A percentile compares a stretch with the other conserved stretches of the same genome.
Conservation (phyloP, 2,888 invertebrate species). For the Drosophila mayaguana region DNA sequence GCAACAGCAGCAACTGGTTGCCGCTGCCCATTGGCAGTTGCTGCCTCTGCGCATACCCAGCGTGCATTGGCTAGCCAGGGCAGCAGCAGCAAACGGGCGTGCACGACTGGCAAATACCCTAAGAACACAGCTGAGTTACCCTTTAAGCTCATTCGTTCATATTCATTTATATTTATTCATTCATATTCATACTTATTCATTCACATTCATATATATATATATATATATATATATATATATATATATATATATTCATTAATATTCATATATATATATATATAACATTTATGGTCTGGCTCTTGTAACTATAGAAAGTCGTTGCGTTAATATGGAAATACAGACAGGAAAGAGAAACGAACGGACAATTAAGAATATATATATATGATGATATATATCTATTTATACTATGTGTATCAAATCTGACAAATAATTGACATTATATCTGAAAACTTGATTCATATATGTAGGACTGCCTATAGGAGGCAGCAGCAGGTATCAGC, state of each 20-base stretch:
- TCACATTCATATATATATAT: background rate
- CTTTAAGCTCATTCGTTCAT: background rate
- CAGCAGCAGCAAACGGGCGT: background rate
- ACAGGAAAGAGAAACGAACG: too few species aligned
- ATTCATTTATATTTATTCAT: background rate
- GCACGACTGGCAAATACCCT: too few species aligned
- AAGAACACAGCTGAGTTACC: background rate
- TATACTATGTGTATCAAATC: too few species aligned
- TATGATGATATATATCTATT: background rate
- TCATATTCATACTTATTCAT: background rate
- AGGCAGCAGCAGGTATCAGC: too few species aligned
- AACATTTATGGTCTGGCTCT: background rate
- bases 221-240: too few species aligned
- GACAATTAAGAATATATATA: too few species aligned
- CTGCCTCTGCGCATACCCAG: slow-evolving; percentile 26
- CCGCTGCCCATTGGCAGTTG: slow-evolving; percentile 42
- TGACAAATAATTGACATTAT: too few species aligned
- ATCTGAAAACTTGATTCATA: too few species aligned
- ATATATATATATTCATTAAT: background rate
- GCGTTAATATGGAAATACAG: background rate
- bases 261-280: background rate
- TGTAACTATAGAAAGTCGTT: background rate
- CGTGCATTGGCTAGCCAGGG: slow-evolving; percentile 6
- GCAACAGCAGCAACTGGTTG: slow-evolving; percentile 50
- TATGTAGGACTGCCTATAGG: too few species aligned